phyloP scores from a whole-genome alignment of 2,888 invertebrate genomes.

The Pterostichus madidus region DNA sequence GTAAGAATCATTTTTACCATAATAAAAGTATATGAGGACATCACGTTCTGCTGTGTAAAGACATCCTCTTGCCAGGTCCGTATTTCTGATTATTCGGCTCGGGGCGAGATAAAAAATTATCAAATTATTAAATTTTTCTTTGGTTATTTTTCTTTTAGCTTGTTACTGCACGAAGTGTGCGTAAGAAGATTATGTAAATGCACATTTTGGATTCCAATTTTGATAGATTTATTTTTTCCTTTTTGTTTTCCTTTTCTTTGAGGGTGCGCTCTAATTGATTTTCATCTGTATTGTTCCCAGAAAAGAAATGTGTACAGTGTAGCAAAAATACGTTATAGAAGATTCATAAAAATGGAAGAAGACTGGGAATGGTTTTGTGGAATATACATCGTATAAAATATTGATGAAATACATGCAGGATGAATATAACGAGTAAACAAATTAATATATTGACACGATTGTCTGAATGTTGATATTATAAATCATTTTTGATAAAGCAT shows the following conservation, averaged over 20 bases:
- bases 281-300: not conserved
- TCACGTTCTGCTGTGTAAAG: not conserved
- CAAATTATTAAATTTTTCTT: slow-evolving; percentile 40
- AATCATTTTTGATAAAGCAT: too few species aligned
- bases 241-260: not conserved
- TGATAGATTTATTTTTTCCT: not conserved
- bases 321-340: not conserved
- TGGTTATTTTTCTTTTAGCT: slow-evolving; percentile 29
- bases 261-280: not conserved
- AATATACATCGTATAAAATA: too few species aligned
- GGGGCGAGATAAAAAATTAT: slow-evolving; percentile 4
- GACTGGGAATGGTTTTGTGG: too few species aligned
- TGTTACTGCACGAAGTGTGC: not conserved
- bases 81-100: not conserved
- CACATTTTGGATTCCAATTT: slow-evolving; percentile 23
- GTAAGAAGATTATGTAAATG: slow-evolving; percentile 45
- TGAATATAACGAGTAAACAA: too few species aligned
- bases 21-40: not conserved
- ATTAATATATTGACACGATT: too few species aligned
- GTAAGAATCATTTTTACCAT: not conserved
- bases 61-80: not conserved
- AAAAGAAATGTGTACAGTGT: not conserved
- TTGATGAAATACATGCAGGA: too few species aligned
- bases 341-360: too few species aligned
- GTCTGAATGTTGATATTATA: too few species aligned